These are phyloP conservation scores for Etheostoma cragini DNA, from an alignment of 2,113 vertebrate genomes.

Conservation along the genomic window DNA sequence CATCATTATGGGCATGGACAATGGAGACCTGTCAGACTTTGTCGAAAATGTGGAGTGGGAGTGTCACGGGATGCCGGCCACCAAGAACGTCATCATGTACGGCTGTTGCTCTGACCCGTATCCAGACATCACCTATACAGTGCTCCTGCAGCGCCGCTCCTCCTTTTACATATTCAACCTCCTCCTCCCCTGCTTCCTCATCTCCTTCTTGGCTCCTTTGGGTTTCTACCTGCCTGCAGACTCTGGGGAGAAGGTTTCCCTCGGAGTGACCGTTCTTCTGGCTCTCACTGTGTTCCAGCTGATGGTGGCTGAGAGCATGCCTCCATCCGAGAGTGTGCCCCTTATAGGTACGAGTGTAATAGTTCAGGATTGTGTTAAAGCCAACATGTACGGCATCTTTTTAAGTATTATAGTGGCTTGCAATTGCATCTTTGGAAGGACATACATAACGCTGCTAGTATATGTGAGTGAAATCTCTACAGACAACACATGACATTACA, in stretches of 20 bases:
- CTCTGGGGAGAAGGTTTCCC: constrained; percentile 97
- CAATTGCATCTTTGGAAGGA: not conserved
- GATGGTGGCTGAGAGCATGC: constrained; percentile 99
- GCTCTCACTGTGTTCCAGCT: constrained; percentile 98
- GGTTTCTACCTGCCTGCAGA: constrained; percentile 98
- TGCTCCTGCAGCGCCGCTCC: constrained; percentile 94
- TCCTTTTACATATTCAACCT: constrained; percentile 98
- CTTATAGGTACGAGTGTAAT: constrained; percentile 89
- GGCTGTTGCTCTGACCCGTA: constrained; percentile 98
- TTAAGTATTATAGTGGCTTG: not conserved
- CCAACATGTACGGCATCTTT: too few relatives aligned
- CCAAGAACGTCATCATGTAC: constrained; percentile 95
- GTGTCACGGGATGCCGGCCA: constrained; percentile 94
- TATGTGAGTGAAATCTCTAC: not conserved
- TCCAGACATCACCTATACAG: constrained; percentile 94
- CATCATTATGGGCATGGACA: constrained; percentile 91
- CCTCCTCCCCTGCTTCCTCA: constrained; percentile 95
- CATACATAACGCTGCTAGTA: not conserved
- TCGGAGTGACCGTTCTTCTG: constrained; percentile 95
- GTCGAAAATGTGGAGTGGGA: constrained; percentile 98
- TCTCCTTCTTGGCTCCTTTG: constrained; percentile 95
- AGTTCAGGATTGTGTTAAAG: not conserved
- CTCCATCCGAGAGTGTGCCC: constrained; percentile 95
- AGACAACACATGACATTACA: not conserved
- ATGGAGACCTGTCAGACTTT: constrained; percentile 95